phyloP scores from a whole-genome alignment of 2,113 vertebrate species.

The Eleginops maclovinus region DNA sequence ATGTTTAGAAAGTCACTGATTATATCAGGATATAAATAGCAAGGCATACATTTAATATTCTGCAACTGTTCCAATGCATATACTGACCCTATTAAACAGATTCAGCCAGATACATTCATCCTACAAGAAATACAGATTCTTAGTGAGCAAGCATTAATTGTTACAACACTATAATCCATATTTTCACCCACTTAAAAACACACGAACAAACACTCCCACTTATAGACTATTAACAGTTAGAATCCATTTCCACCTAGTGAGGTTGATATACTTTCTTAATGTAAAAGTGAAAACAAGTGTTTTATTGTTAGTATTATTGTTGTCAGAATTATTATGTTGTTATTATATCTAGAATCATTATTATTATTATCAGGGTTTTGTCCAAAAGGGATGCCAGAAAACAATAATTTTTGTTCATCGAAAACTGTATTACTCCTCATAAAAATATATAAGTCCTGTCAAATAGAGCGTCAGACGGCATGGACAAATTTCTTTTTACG shows the following conservation, averaged over 20 bases:
- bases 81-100: not conserved
- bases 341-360: no score
- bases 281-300: not conserved
- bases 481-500: no score
- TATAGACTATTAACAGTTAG: not conserved
- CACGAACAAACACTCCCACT: not conserved
- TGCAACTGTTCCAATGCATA: not conserved
- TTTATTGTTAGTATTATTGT: no score
- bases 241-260: not conserved
- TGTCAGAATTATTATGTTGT: no score
- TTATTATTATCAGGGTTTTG: no score
- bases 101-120: not conserved
- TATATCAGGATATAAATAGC: slow-evolving; percentile 24
- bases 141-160: not conserved
- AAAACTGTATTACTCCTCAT: no score
- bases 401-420: no score
- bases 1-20: slow-evolving; percentile 31
- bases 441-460: no score
- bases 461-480: no score
- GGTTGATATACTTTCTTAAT: slow-evolving; percentile 5
- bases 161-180: not conserved
- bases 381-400: no score
- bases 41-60: slow-evolving; percentile 25
- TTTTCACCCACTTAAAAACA: not conserved
- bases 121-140: not conserved